Evolutionary conservation across 2,797 vertebrate genomes (phyloP).

Genomic region (Gymnocypris eckloni): DNA sequence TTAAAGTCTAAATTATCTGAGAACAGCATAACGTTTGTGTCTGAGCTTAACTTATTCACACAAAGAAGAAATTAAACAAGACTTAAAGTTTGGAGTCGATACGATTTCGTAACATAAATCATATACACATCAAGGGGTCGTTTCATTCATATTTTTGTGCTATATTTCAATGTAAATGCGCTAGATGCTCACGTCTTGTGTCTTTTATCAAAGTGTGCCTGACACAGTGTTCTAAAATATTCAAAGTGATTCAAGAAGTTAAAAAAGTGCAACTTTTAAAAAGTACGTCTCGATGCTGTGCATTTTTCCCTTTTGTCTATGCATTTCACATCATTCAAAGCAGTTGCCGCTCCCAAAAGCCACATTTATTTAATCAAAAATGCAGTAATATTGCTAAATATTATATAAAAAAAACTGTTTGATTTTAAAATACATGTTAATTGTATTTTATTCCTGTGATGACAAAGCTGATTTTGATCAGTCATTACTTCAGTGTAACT

Average conservation of each 20-base stretch:
- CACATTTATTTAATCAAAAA: not conserved
- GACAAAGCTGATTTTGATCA: not conserved
- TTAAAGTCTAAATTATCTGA: not conserved
- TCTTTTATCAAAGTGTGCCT: not conserved
- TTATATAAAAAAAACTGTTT: not conserved
- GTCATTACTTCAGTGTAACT: not conserved
- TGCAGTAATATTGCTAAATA: not conserved
- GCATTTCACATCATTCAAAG: too few relatives aligned
- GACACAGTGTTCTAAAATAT: not conserved
- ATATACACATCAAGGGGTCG: not conserved
- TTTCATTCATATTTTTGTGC: not conserved
- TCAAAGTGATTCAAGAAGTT: too few relatives aligned
- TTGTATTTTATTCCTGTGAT: not conserved
- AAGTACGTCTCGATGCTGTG: too few relatives aligned
- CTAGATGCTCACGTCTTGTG: not conserved
- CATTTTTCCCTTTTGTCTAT: too few relatives aligned
- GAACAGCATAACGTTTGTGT: slow-evolving; percentile 30
- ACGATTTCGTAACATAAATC: not conserved
- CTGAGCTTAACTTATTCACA: slow-evolving; percentile 38
- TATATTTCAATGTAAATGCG: not conserved
- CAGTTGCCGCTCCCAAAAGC: not conserved
- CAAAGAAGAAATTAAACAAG: slow-evolving; percentile 38
- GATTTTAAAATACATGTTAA: not conserved
- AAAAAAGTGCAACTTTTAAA: too few relatives aligned
- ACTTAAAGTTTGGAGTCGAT: not conserved